phyloP scores from a whole-genome alignment of 2,797 vertebrate species.

The Xyrichtys novacula region DNA sequence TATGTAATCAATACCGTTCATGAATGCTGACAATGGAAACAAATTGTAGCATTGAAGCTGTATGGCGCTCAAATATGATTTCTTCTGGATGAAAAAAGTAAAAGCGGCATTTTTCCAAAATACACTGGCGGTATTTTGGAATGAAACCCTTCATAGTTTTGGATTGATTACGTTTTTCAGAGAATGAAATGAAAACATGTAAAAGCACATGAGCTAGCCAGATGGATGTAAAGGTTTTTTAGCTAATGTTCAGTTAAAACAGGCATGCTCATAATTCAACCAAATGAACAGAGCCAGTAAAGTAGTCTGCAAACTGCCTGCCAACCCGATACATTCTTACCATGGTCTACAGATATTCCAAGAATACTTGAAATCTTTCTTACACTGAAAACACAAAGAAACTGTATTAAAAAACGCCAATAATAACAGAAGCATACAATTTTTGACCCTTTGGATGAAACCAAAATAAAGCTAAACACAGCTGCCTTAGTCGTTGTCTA shows the following conservation, averaged over 20 bases:
- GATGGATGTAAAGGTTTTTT: constrained; percentile 47
- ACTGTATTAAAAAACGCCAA: constrained; percentile 85
- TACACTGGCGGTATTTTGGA: constrained; percentile 35
- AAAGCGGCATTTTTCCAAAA: neutral
- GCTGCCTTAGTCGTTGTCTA: neutral
- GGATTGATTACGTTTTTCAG: constrained; percentile 8
- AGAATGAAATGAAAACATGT: constrained; percentile 48
- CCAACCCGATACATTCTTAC: constrained; percentile 94
- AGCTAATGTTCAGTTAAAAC: constrained; percentile 59
- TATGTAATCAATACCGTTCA: neutral
- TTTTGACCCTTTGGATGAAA: constrained; percentile 23
- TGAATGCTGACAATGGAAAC: neutral
- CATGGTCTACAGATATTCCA: constrained; percentile 99
- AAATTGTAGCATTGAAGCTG: neutral
- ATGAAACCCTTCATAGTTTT: constrained; percentile 62
- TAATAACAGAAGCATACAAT: constrained; percentile 50
- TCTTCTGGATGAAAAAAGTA: neutral
- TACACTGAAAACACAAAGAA: constrained; percentile 99
- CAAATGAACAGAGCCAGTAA: constrained; percentile 74
- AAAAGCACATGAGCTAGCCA: constrained; percentile 61
- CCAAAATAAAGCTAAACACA: constrained; percentile 4
- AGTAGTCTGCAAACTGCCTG: constrained; percentile 74
- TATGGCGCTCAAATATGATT: neutral
- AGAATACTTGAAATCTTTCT: constrained; percentile 99
- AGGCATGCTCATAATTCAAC: constrained; percentile 73